Conservation (phyloP, 2,888 invertebrate genomes). For the Pristionchus arcanus region DNA sequence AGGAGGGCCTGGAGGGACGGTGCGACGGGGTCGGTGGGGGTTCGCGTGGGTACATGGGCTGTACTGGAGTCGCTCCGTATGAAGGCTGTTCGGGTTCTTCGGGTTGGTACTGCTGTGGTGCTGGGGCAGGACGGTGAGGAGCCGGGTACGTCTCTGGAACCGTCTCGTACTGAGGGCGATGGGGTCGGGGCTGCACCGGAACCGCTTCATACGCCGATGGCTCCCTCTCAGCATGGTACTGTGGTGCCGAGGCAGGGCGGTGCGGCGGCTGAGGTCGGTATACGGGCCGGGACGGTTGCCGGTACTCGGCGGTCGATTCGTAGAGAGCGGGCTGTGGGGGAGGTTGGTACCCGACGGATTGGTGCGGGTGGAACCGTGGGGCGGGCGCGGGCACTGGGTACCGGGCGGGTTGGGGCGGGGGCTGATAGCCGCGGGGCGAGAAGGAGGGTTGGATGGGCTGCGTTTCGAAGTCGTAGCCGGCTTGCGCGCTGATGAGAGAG, state of each 20-base stretch:
- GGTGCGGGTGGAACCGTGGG: constrained; percentile 10
- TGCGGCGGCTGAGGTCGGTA: not conserved
- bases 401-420: constrained; percentile 35
- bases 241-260: not conserved
- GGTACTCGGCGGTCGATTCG: not conserved
- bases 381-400: constrained; percentile 3
- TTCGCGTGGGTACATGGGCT: not conserved
- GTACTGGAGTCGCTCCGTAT: not conserved
- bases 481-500: not conserved
- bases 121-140: too few species aligned
- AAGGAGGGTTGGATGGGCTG: constrained; percentile 21
- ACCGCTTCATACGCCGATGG: not conserved
- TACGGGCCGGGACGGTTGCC: not conserved
- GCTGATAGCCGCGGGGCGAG: constrained; percentile 40
- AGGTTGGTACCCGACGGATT: constrained; percentile 21
- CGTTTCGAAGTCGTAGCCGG: constrained; percentile 50
- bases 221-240: not conserved
- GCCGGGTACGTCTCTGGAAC: not conserved
- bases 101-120: not conserved
- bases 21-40: not conserved
- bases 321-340: constrained; percentile 36
- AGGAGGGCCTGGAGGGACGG: not conserved
- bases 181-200: not conserved
- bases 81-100: not conserved
- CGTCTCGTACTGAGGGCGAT: not conserved